Conservation (phyloP, 2,888 invertebrate genomes). For the Prosapia bicincta region DNA sequence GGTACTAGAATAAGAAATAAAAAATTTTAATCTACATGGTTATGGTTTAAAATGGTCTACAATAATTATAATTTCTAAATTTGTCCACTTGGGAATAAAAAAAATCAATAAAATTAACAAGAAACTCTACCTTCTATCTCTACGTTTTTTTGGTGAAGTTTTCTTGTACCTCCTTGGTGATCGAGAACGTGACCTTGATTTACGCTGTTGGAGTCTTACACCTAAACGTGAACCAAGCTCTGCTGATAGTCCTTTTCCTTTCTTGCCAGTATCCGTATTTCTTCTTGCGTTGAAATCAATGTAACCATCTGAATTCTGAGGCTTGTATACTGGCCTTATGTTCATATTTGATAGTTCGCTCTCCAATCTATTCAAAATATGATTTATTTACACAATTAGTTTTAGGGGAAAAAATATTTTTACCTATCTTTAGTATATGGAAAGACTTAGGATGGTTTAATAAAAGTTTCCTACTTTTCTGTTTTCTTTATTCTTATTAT, state of each 20-base stretch:
- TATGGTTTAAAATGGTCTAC: no score
- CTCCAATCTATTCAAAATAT: not conserved
- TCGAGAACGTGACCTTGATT: not conserved
- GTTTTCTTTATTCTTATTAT: no score
- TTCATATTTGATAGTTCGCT: not conserved
- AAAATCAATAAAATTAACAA: not conserved
- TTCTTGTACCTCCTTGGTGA: slow-evolving; percentile 11
- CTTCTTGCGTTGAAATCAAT: not conserved
- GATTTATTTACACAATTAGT: no score
- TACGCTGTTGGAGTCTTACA: not conserved
- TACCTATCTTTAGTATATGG: no score
- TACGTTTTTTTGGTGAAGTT: slow-evolving; percentile 28
- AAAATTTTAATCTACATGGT: no score
- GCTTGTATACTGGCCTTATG: not conserved
- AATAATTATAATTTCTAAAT: no score
- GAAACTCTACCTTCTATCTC: slow-evolving; percentile 27
- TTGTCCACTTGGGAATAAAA: no score
- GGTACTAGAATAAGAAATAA: no score
- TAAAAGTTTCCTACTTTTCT: no score
- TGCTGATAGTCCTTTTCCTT: not conserved
- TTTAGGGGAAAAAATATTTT: no score
- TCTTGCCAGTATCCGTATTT: not conserved
- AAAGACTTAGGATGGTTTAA: no score
- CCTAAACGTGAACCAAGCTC: slow-evolving; percentile 15
- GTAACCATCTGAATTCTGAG: not conserved